Evolutionary conservation across 2,113 vertebrate species (phyloP).

Genomic region (Apteryx mantelli): DNA sequence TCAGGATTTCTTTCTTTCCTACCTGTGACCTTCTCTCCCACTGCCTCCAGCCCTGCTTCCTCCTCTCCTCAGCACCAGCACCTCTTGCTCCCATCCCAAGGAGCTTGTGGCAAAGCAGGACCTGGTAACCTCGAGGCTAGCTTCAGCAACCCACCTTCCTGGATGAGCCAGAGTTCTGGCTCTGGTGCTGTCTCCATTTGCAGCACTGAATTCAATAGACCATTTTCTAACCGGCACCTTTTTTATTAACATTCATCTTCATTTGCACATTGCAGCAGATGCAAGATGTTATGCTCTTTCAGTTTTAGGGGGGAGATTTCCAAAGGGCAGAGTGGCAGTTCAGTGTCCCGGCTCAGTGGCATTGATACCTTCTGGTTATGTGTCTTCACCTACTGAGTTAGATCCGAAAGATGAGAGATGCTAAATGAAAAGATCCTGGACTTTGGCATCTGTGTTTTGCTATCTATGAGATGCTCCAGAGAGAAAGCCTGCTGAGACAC

Average conservation of each 20-base stretch:
- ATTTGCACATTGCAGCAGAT: background rate
- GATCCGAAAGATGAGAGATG: background rate
- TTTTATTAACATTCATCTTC: background rate
- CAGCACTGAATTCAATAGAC: background rate
- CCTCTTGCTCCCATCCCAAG: background rate
- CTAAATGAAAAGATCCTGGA: background rate
- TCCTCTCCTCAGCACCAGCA: background rate
- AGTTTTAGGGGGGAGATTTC: background rate
- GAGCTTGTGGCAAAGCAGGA: background rate
- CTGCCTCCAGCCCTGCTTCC: background rate
- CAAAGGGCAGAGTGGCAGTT: background rate
- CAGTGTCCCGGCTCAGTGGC: rapidly evolving
- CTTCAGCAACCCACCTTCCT: rapidly evolving
- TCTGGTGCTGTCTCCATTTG: background rate
- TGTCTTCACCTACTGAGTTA: background rate
- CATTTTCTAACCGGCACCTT: background rate
- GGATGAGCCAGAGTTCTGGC: background rate
- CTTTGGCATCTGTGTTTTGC: background rate
- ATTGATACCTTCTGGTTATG: background rate
- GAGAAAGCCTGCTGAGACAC: background rate
- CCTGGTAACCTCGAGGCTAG: background rate
- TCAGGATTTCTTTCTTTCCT: rapidly evolving
- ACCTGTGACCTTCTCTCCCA: background rate
- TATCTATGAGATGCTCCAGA: background rate
- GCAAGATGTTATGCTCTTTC: background rate